Base-by-base conservation (phyloP, 2,113 vertebrate species). In the Oncorhynchus tshawytscha region DNA sequence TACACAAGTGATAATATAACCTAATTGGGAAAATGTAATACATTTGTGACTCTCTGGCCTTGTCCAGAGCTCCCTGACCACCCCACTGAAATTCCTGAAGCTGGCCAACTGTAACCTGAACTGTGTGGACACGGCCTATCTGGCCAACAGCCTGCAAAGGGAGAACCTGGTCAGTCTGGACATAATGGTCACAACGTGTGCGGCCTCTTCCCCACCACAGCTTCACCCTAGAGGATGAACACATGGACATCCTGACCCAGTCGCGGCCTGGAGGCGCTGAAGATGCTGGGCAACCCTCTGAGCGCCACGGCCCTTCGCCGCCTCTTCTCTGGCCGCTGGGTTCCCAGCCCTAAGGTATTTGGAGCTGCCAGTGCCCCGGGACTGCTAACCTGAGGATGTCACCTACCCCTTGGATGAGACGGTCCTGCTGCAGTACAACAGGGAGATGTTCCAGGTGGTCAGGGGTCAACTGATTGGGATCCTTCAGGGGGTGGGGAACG, bases 281-380 rank as follows among this genome's bases (percentile, higher is more conserved):
- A 94, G 84, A 90, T 99, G 27, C 81, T 98, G 81, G 97, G 96
- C 64, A 99, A 99, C 81, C 97, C 97, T 0, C 82, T 99, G 71
- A 92, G 82, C 57, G 93, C 93, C 1, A 81, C 64, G 2, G 95
- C 90, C 9, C 92, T 97, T 49, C 88, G 75, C 67, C 82, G 81
- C 7, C 88, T 99, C 24, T 96, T 99, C 73, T 66, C 88, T 99
- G 11, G 88, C 89, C 3, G 73, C 68, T 24, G 88, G 91, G 2
- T 92, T 97, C 73, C 95, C 94, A 1, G 72, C 78, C 65, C 84
- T 99, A 27, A 92, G 86, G 82, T 93, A 93, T 7, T 88, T 99
- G 60, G 96, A 98, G 87, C 90, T 96, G 49, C 98, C 97, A 0
- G 94, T 98, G 71, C 97, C 98, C 1, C 94, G 85, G 1, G 96